Evolutionary conservation across 1,140 invertebrate species (phyloP).

Genomic region (Manduca sexta): DNA sequence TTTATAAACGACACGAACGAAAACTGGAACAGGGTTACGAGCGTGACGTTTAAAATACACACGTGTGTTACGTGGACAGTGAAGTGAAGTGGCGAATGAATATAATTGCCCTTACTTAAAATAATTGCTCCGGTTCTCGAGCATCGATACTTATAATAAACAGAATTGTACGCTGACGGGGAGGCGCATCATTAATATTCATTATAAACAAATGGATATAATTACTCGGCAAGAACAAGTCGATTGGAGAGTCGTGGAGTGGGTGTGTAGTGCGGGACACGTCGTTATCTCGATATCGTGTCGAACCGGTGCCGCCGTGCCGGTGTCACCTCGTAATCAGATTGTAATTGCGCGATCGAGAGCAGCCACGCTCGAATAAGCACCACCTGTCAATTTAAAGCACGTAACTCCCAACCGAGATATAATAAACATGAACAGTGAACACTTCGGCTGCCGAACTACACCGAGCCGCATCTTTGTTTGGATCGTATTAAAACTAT

Average conservation of each 20-base stretch:
- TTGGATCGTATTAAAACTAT: too few species aligned
- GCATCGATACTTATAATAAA: slow-evolving; percentile 40
- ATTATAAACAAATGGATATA: slow-evolving; percentile 67
- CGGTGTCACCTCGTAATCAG: slow-evolving; percentile 45
- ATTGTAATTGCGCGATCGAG: slow-evolving; percentile 49
- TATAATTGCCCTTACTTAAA: slow-evolving; percentile 41
- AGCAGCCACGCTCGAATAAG: slow-evolving; percentile 27
- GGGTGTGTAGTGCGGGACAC: slow-evolving; percentile 44
- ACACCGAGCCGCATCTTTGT: too few species aligned
- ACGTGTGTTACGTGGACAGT: slow-evolving; percentile 22
- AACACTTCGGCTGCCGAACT: too few species aligned
- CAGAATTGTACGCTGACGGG: slow-evolving; percentile 27
- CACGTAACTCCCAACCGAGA: slow-evolving; percentile 7
- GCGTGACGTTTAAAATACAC: slow-evolving; percentile 24
- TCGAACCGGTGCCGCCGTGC: slow-evolving; percentile 17
- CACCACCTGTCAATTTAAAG: slow-evolving; percentile 34
- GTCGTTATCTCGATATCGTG: slow-evolving; percentile 55
- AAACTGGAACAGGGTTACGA: slow-evolving; percentile 15
- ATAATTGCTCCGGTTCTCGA: slow-evolving; percentile 34
- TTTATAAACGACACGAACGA: slow-evolving; percentile 3
- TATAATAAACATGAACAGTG: too few species aligned
- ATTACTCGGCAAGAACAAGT: slow-evolving; percentile 56
- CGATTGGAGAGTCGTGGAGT: slow-evolving; percentile 43
- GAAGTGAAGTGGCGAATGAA: slow-evolving; percentile 26
- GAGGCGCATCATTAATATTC: slow-evolving; percentile 55